Percentiles rank a stretch among this genome's conserved stretches.
Conservation (phyloP, 1,140 invertebrate species). For the Drosophila ogumai region DNA sequence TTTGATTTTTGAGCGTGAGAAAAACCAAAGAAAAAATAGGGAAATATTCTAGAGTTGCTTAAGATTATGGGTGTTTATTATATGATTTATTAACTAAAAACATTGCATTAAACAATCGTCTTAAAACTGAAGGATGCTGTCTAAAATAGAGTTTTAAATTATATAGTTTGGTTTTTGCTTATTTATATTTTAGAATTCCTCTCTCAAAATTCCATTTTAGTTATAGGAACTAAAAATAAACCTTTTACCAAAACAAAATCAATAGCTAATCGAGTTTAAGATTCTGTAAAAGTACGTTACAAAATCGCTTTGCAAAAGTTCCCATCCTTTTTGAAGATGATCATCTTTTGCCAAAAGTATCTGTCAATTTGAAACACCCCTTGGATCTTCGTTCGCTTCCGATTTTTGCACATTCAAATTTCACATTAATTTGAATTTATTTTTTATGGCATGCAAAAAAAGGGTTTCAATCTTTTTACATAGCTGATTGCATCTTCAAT, state of each 20-base stretch:
- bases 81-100: not conserved
- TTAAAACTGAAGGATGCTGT: too few species aligned
- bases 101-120: not conserved
- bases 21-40: constrained; percentile 7
- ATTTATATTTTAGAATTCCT: too few species aligned
- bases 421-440: constrained; percentile 78
- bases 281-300: constrained; percentile 49
- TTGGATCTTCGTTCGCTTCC: constrained; percentile 15
- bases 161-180: too few species aligned
- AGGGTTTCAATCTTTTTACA: constrained; percentile 57
- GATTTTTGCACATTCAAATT: constrained; percentile 64
- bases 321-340: not conserved
- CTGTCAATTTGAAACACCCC: constrained; percentile 22
- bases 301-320: constrained; percentile 8
- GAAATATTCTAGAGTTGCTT: not conserved
- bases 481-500: constrained; percentile 83
- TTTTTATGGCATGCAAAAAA: constrained; percentile 60
- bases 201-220: too few species aligned
- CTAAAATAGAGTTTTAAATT: not conserved
- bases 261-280: not conserved
- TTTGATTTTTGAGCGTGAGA: constrained; percentile 49
- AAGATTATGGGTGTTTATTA: not conserved
- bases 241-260: too few species aligned
- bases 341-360: constrained; percentile 27
- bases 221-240: too few species aligned